Evolutionary conservation across 2,113 vertebrate species (phyloP).

Genomic region (Atrichornis clamosus): DNA sequence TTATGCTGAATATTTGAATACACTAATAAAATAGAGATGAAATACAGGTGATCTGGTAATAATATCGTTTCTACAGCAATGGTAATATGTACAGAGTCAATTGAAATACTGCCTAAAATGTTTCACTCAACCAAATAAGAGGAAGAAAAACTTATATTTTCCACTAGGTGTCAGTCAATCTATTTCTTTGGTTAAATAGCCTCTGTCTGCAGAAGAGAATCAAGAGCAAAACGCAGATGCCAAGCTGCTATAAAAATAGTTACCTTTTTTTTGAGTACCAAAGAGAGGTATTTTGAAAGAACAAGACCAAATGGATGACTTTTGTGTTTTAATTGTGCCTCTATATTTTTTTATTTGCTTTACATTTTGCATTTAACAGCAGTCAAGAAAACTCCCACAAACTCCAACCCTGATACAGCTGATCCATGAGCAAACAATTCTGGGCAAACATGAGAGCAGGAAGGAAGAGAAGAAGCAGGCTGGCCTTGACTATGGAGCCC

Average conservation of each 20-base stretch:
- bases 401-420: neutral
- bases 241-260: neutral
- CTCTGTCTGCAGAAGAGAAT: neutral
- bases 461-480: neutral
- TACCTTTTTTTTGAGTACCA: neutral
- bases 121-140: neutral
- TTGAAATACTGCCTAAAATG: neutral
- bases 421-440: neutral
- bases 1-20: neutral
- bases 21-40: neutral
- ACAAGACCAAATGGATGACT: neutral
- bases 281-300: neutral
- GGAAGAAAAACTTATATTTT: neutral
- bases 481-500: neutral
- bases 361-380: neutral
- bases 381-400: neutral
- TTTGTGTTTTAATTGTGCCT: neutral
- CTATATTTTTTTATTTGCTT: neutral
- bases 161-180: conserved; percentile 57
- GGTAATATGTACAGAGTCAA: neutral
- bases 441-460: neutral
- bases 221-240: neutral
- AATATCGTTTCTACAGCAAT: neutral
- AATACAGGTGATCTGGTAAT: neutral
- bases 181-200: neutral